These are phyloP conservation scores for Plecotus auritus DNA, from an alignment of 2,113 vertebrate genomes.

Conservation along the genomic window DNA sequence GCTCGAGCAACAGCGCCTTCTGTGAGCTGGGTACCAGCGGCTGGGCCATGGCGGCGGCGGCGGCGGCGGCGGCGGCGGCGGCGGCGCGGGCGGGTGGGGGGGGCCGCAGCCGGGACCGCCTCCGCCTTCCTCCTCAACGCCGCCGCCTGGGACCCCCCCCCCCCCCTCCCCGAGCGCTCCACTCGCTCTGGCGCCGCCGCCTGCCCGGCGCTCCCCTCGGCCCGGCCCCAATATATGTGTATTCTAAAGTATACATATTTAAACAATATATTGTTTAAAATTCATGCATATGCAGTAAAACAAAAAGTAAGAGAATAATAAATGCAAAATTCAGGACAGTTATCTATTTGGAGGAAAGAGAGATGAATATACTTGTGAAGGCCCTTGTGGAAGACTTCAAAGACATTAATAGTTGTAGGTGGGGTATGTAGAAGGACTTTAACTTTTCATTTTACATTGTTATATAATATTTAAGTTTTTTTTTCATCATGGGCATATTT, in stretches of 20 bases:
- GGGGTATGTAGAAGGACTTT: not conserved
- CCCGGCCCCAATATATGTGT: not conserved
- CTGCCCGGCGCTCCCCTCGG: not conserved
- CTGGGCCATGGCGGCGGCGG: constrained; percentile 77
- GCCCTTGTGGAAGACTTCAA: not conserved
- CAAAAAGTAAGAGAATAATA: not conserved
- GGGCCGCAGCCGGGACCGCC: not conserved
- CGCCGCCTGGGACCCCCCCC: not conserved
- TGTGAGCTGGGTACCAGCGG: constrained; percentile 91
- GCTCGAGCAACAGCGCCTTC: constrained; percentile 93
- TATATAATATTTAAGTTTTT: not conserved
- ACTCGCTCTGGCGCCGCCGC: constrained; percentile 44
- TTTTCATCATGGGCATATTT: not conserved
- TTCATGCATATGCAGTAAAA: not conserved
- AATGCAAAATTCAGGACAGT: not conserved
- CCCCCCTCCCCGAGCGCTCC: constrained; percentile 52
- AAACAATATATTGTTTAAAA: not conserved
- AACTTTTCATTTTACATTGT: not conserved
- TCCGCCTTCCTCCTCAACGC: constrained; percentile 44
- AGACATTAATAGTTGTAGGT: not conserved
- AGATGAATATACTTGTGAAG: not conserved
- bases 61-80: not conserved
- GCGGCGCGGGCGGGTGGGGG: not conserved
- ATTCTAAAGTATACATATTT: not conserved
- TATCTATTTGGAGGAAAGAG: not conserved